Percentiles rank a stretch among this genome's conserved stretches.
These are phyloP conservation scores for Synergus laeviventris DNA, from an alignment of 2,888 invertebrate genomes.

Conservation along the genomic window DNA sequence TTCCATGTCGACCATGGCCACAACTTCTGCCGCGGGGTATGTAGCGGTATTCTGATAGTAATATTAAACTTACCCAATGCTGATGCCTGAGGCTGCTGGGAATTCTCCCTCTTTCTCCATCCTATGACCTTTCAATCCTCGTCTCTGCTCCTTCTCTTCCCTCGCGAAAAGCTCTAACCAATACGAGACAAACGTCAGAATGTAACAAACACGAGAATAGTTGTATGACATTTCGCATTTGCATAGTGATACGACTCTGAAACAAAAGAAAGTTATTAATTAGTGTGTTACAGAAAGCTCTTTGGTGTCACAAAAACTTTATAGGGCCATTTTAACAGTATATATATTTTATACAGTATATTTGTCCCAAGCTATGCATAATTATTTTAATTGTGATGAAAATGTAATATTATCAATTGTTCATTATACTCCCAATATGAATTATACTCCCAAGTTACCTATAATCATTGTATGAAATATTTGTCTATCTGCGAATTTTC, in stretches of 20 bases:
- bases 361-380: no score
- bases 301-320: no score
- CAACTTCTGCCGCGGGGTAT: slow-evolving; percentile 61
- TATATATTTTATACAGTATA: no score
- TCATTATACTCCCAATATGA: no score
- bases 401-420: no score
- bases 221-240: neutral
- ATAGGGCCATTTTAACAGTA: no score
- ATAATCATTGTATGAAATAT: no score
- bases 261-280: neutral
- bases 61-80: slow-evolving; percentile 66
- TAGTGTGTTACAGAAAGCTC: neutral
- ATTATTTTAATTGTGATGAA: no score
- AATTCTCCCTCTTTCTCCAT: slow-evolving; percentile 26
- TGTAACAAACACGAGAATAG: neutral
- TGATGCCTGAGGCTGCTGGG: slow-evolving; percentile 56
- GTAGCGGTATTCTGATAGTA: slow-evolving; percentile 64
- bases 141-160: neutral
- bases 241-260: neutral
- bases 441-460: no score
- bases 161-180: neutral
- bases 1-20: slow-evolving; percentile 59
- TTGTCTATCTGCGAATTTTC: no score
- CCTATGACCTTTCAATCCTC: neutral
- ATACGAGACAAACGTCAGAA: neutral